These are phyloP conservation scores for Platycnemis pennipes DNA, from an alignment of 2,888 invertebrate species.

Conservation along the genomic window DNA sequence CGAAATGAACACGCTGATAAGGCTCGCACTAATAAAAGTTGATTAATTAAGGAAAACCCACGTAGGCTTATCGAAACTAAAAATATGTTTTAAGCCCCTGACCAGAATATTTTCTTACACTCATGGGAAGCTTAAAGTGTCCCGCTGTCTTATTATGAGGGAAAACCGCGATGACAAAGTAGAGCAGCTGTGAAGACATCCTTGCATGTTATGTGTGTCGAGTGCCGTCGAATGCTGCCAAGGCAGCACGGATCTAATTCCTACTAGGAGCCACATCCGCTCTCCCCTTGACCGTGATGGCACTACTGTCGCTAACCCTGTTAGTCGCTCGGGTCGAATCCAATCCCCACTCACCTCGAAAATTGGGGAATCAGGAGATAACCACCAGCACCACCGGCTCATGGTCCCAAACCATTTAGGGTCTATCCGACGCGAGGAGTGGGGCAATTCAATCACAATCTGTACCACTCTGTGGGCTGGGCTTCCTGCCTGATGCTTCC, in stretches of 20 bases:
- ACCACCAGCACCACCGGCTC: conserved; percentile 3
- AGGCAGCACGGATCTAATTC: neutral
- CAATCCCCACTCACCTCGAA: neutral
- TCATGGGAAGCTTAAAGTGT: no score
- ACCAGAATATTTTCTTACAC: no score
- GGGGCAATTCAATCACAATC: conserved; percentile 23
- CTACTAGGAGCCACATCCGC: neutral
- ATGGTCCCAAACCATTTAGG: conserved; percentile 2
- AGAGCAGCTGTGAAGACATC: neutral
- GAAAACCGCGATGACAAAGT: neutral
- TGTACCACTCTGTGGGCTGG: neutral
- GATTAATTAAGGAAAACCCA: no score
- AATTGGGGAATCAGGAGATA: conserved; percentile 1
- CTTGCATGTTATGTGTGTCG: neutral
- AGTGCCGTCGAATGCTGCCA: neutral
- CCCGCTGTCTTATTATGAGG: no score
- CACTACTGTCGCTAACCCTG: neutral
- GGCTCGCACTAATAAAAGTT: no score
- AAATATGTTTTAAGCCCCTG: no score
- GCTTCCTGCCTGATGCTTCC: neutral
- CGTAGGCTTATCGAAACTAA: no score
- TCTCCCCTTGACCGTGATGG: neutral
- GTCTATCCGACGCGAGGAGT: neutral
- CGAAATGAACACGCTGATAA: no score
- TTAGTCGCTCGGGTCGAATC: neutral